A percentile compares a stretch with the other conserved stretches of the same genome.
These are phyloP conservation scores for Orcinus orca DNA, from an alignment of 2,113 vertebrate genomes.

Conservation along the genomic window DNA sequence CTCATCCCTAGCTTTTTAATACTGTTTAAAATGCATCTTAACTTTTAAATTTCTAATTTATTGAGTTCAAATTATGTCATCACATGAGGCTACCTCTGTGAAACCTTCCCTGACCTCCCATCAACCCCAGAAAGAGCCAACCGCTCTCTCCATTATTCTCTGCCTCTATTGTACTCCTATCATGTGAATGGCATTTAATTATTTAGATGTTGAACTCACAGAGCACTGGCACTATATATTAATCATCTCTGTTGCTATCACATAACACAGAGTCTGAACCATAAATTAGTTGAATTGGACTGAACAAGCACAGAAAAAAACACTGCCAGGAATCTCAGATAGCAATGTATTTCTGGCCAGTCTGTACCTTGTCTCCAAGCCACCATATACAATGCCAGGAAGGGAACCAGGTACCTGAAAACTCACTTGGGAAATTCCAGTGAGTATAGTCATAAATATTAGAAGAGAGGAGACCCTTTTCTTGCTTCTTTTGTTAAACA, in stretches of 20 bases:
- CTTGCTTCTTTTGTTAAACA: constrained; percentile 30
- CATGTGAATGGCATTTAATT: constrained; percentile 23
- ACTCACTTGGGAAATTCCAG: background rate
- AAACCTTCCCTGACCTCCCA: background rate
- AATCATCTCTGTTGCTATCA: constrained; percentile 56
- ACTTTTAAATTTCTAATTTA: background rate
- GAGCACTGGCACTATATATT: constrained; percentile 34
- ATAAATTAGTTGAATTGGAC: constrained; percentile 54
- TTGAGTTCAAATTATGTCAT: background rate
- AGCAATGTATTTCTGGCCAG: background rate
- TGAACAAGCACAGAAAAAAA: constrained; percentile 28
- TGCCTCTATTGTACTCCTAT: background rate
- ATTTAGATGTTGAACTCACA: constrained; percentile 42
- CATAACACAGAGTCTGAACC: constrained; percentile 23
- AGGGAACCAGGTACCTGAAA: background rate
- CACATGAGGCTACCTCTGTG: background rate
- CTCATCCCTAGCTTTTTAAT: background rate
- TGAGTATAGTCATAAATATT: background rate
- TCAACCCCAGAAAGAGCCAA: background rate
- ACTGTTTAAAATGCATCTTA: background rate
- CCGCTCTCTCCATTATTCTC: background rate
- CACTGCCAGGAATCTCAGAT: background rate
- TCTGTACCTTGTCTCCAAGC: background rate
- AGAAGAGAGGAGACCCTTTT: background rate
- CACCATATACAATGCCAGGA: background rate